Conservation (phyloP, 37 sponge, comb jelly and placozoan genomes). For the Dysidea cf. avara region DNA sequence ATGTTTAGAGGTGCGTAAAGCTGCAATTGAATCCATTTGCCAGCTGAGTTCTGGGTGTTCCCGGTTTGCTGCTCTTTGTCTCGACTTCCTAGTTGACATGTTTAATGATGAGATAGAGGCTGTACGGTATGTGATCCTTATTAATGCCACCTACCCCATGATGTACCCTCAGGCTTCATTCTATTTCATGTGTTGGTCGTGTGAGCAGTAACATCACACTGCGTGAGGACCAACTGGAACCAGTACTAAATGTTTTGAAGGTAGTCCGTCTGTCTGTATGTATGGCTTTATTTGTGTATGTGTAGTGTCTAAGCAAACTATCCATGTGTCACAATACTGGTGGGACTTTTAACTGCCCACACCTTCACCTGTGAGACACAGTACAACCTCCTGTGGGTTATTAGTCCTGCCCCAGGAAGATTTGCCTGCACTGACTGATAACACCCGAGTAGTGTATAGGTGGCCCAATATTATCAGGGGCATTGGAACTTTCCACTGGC, state of each 20-base stretch:
- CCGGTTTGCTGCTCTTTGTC: conserved; percentile 61
- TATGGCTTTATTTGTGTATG: not conserved
- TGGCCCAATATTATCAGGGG: too few relatives aligned
- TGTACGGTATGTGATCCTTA: conserved; percentile 41
- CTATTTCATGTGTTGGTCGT: conserved; percentile 54
- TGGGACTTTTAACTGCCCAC: too few relatives aligned
- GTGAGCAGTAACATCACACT: conserved; percentile 59
- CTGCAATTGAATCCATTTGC: conserved; percentile 78
- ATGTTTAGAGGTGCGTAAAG: conserved; percentile 77
- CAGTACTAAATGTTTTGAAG: conserved; percentile 68
- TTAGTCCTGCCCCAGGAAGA: too few relatives aligned
- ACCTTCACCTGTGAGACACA: too few relatives aligned
- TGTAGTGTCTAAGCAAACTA: not conserved
- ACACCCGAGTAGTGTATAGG: too few relatives aligned
- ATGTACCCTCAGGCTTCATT: conserved; percentile 33
- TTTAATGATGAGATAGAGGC: conserved; percentile 92
- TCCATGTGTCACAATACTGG: conserved; percentile 10
- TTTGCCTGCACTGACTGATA: too few relatives aligned
- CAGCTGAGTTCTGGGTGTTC: conserved; percentile 35
- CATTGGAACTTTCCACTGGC: too few relatives aligned
- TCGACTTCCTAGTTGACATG: conserved; percentile 92
- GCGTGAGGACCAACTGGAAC: conserved; percentile 90
- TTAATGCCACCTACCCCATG: not conserved
- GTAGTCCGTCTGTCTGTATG: conserved; percentile 12
- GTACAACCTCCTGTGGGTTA: too few relatives aligned